A percentile compares a stretch with the other conserved stretches of the same genome.
These are phyloP conservation scores for human DNA, from an alignment of 2,113 vertebrate species.

Conservation along the genomic window GRCh38 chr2:15154001-15154500, in stretches of 20 bases:
- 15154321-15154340: fast-evolving
- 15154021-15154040: background rate
- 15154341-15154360: background rate
- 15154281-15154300: background rate
- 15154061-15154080: background rate
- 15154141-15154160: constrained; percentile 50
- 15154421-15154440: background rate
- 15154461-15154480: background rate
- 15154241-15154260: constrained; percentile 55
- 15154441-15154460: background rate
- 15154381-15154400: background rate
- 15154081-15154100: background rate
- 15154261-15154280: constrained; percentile 14
- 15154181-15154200: background rate
- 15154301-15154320: background rate
- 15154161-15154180: constrained; percentile 29
- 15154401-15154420: fast-evolving
- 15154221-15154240: background rate
- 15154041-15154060: background rate
- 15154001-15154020: background rate
- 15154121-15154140: background rate
- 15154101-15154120: constrained; percentile 47
- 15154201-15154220: background rate
- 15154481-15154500: background rate
- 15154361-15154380: background rate